Base-by-base conservation (phyloP, 2,113 vertebrate genomes). In the Coreoperca whiteheadi region DNA sequence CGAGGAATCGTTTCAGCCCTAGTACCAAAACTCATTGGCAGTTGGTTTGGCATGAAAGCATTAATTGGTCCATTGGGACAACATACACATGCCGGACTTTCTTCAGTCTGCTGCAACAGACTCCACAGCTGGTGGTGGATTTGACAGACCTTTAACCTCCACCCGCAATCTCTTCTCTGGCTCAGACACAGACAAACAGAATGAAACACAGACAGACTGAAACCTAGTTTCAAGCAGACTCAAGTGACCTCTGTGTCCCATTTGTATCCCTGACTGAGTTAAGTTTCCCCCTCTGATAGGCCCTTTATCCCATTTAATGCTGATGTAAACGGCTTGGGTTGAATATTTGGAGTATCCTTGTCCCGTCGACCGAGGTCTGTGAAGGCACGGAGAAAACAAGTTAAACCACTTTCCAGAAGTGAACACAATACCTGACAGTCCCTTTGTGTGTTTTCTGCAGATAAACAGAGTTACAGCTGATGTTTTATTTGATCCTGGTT, bases 81-180 rank as follows among this genome's bases (percentile, higher is more conserved):
- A 54, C 64, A 51, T 37, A 46, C 25, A 63, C 23, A 50, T 63
- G 53, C 59, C 25, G n/a, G 18, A n/a, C 28, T 71, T 59, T 65
- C 70, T 72, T 56, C 43, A 65, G 69, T 64, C 66, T 82, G 28
- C 54, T 57, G n/a, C 74, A 34, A 41, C 53, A 67, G n/a, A 60
- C 76, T 77, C 53, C 61, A 64, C 74, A 85, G 70, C 83, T 89
- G 73, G 43, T 71, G 4, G 23, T 78, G 77, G 66, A 78, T 85
- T 83, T 83, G 51, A 68, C 56, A 68, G 67, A 78, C 70, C 71
- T 89, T 88, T 80, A 73, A 74, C 77, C 43, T 79, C 16, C n/a
- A 46, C 4, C 66, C 32, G 72, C 68, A 72, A 69, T 82, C 85
- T 30, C 61, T 39, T 51, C 21, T 80, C 16, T 64, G 34, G 54